These are phyloP conservation scores for honey bee (Apis mellifera) DNA, from an alignment of 1,140 invertebrate species.

Conservation along the genomic window Amel_HAv3.1 CM009931.2:6908501-6909000, in stretches of 20 bases:
- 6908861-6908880: slow-evolving; percentile 70
- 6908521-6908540: slow-evolving; percentile 67
- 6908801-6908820: slow-evolving; percentile 51
- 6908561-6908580: slow-evolving; percentile 60
- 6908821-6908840: slow-evolving; percentile 69
- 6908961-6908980: slow-evolving; percentile 80
- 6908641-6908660: slow-evolving; percentile 83
- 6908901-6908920: slow-evolving; percentile 59
- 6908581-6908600: slow-evolving; percentile 79
- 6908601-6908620: slow-evolving; percentile 84
- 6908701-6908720: slow-evolving; percentile 69
- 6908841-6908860: slow-evolving; percentile 69
- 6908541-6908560: slow-evolving; percentile 60
- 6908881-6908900: slow-evolving; percentile 55
- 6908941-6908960: slow-evolving; percentile 66
- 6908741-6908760: slow-evolving; percentile 54
- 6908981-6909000: slow-evolving; percentile 68
- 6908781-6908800: slow-evolving; percentile 10
- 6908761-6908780: slow-evolving; percentile 43
- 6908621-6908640: slow-evolving; percentile 86
- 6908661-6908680: slow-evolving; percentile 82
- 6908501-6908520: slow-evolving; percentile 37
- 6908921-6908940: slow-evolving; percentile 70
- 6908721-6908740: slow-evolving; percentile 54
- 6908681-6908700: slow-evolving; percentile 80